Conservation (phyloP, 2,113 vertebrate species). For the Otis tarda region DNA sequence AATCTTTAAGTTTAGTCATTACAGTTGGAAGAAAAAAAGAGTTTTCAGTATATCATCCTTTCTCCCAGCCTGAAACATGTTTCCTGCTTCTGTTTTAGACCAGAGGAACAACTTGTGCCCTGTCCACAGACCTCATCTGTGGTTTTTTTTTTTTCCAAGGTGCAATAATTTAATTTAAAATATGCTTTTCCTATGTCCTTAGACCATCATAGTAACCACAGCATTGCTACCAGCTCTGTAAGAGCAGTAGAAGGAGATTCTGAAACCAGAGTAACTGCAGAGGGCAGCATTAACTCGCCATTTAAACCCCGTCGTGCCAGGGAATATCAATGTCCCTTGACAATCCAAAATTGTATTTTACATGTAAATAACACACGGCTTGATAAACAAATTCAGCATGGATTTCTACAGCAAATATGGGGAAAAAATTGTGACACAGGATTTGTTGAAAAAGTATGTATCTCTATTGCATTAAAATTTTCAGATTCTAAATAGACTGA, state of each 20-base stretch:
- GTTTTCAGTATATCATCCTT: background rate
- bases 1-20: background rate
- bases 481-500: background rate
- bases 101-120: background rate
- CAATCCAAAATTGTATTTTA: background rate
- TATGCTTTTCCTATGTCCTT: background rate
- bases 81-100: background rate
- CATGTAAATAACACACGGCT: background rate
- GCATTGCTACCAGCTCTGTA: background rate
- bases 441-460: background rate
- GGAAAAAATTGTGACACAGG: background rate
- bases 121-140: background rate
- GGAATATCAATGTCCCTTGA: background rate
- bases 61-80: background rate
- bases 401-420: background rate
- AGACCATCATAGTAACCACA: background rate
- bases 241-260: background rate
- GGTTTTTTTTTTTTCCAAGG: background rate
- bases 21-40: background rate
- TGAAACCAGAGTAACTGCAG: constrained; percentile 14
- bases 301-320: background rate
- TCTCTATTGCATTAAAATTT: background rate
- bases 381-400: background rate
- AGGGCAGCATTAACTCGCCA: constrained; percentile 18
- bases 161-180: background rate